Evolutionary conservation across 2,113 vertebrate species (phyloP).

Genomic region (Xenotilapia leptura): DNA sequence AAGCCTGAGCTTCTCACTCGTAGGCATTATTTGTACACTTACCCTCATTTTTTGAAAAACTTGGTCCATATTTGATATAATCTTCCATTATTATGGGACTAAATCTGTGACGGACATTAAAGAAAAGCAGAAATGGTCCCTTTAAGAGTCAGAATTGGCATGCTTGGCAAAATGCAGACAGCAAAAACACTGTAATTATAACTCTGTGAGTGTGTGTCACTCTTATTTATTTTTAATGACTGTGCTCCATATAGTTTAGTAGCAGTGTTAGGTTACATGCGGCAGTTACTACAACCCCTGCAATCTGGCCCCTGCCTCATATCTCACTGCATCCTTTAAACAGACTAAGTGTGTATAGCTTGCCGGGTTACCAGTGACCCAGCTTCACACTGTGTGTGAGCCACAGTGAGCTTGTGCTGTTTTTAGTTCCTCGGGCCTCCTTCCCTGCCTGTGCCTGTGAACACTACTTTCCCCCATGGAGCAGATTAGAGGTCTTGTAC

Average conservation of each 20-base stretch:
- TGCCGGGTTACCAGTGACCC: constrained; percentile 1
- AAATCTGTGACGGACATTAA: neutral
- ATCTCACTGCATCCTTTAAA: neutral
- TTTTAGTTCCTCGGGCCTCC: constrained; percentile 40
- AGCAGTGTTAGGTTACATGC: neutral
- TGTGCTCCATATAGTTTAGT: neutral
- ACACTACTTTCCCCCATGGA: constrained; percentile 56
- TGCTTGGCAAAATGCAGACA: neutral
- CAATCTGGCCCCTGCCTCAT: neutral
- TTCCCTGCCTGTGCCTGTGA: constrained; percentile 15
- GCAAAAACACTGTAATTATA: neutral
- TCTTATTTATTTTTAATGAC: neutral
- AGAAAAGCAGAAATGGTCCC: neutral
- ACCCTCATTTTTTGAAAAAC: neutral
- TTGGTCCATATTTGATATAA: neutral
- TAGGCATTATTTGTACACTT: neutral
- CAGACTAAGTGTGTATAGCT: neutral
- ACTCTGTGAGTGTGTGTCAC: neutral
- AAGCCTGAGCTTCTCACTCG: neutral
- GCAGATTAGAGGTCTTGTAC: constrained; percentile 67
- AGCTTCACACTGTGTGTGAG: constrained; percentile 14
- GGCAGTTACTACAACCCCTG: neutral
- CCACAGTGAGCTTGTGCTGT: constrained; percentile 31
- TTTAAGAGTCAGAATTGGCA: neutral
- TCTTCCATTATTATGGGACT: fast-evolving